These are phyloP conservation scores for Apostichopus californicus DNA, from an alignment of 35 echinoderm and acorn worm species.

Conservation along the genomic window DNA sequence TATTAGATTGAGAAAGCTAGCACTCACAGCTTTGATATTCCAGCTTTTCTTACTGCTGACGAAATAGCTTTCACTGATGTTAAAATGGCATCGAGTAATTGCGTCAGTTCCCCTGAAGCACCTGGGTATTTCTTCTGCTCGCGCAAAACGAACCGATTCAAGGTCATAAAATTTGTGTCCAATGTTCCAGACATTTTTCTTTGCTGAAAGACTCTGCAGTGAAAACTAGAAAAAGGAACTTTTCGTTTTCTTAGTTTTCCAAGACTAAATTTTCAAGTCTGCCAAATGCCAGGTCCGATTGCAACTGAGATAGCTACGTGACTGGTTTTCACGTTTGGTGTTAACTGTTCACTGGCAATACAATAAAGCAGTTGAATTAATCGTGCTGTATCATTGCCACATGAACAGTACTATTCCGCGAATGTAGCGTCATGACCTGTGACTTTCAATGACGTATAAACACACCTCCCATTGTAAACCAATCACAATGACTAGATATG, in stretches of 20 bases:
- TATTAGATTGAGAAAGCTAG: constrained; percentile 3
- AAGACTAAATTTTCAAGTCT: no score
- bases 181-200: constrained; percentile 50
- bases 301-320: neutral
- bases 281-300: neutral
- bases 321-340: neutral
- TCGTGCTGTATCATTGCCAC: neutral
- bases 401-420: neutral
- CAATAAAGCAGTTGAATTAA: neutral
- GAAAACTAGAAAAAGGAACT: no score
- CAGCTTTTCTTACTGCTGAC: constrained; percentile 94
- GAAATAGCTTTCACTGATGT: constrained; percentile 98
- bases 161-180: constrained; percentile 95
- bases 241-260: no score
- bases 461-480: constrained; percentile 33
- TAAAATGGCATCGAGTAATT: constrained; percentile 81
- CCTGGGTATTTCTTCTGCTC: constrained; percentile 85
- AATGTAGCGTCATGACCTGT: neutral
- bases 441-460: neutral
- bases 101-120: constrained; percentile 93
- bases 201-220: neutral
- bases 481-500: neutral
- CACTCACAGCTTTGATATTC: constrained; percentile 95
- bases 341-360: neutral
- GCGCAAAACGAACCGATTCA: constrained; percentile 89